Base-by-base conservation (phyloP, 2,113 vertebrate genomes). In the Myrmecophaga tridactyla region DNA sequence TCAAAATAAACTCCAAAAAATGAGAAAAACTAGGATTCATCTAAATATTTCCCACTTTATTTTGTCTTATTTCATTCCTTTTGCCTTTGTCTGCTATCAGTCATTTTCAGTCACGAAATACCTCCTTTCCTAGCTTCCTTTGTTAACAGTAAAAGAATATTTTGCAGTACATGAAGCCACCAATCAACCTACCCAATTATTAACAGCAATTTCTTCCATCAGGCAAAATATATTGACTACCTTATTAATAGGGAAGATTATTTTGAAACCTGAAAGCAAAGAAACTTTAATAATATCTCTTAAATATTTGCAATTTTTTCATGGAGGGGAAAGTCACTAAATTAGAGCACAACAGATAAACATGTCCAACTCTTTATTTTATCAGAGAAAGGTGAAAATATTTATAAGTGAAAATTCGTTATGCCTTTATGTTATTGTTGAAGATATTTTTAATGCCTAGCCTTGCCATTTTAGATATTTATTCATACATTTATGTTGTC, bases 221-320 rank as follows among this genome's bases (percentile, higher is more conserved):
- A 69, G 70, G 8, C 36, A 90, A 65, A 92, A 80, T 84, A 72
- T 58, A 75, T 41, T 29, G 29, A 76, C 6, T 93, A 10, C 15
- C 4, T 60, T 89, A 91, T 41, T 53, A 87, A 78, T 3, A 43
- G 5, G n/a, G 31, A 46, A 39, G 46, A 21, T 39, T 31, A 25
- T 39, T 70, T 87, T 13, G 20, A 91, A 90, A 72, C 18, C 39
- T 65, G 46, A 51, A 92, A 21, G 65, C 53, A 73, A 95, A 62
- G 73, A 85, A 25, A 87, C 77, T 84, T 69, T 82, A 78, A 63
- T 78, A 14, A 3, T 1, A 5, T 62, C 20, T 80, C 6, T 31
- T 94, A 92, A 89, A 82, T 92, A 80, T 63, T 56, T 89, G 23
- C 11, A 7, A n/a, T 86, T 81, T 29, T 91, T n/a, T 92, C 56